Base-by-base conservation (phyloP, 30 jellyfish, hydroid and myxozoan genomes). In the Hydra vulgaris region DNA sequence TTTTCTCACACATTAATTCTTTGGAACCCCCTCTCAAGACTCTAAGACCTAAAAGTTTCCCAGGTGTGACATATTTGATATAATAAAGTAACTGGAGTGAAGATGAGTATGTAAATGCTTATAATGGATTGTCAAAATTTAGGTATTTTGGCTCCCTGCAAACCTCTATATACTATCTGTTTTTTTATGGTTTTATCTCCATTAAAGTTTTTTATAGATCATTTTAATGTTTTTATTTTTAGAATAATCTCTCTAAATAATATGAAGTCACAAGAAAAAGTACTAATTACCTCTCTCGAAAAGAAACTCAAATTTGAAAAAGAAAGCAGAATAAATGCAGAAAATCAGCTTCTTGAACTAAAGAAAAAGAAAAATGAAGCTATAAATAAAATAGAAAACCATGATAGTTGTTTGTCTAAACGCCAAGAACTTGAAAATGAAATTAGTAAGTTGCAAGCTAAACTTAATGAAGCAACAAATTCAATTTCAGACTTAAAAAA, bases 361-460 rank as follows among this genome's bases (percentile, higher is more conserved):
- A 85, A 85, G 88, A 88, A 84, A 76, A 80, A 78, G 69, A 89
- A 87, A 40, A 19, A 54, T 22, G 95, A 94, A 56, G 77, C 27
- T 76, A 70, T 72, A 18, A n/a, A 95, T 26, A 88, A 85, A 22
- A n/a, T 54, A 8, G 99, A 88, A 8, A 88, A 77, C 73, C 99
- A 94, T 78, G 96, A 94, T 80, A 79, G 95, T 8, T 94, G 99
- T 74, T 84, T 56, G 27, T 83, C 96, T 19, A 83, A 83, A 74
- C 95, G 95, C 26, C 96, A 94, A 53, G 99, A 94, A 19, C 84
- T 94, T n/a, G 96, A 94, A 67, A 84, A 88, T 67, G 96, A 94
- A 25, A 69, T 94, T 23, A 83, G 61, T 27, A 75, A 79, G 15
- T 73, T 88, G 89, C 95, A 94, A 53, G 84, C 78, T 53, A 85